phyloP scores from a whole-genome alignment of 2,888 invertebrate genomes.

The Platycheirus rosarum region DNA sequence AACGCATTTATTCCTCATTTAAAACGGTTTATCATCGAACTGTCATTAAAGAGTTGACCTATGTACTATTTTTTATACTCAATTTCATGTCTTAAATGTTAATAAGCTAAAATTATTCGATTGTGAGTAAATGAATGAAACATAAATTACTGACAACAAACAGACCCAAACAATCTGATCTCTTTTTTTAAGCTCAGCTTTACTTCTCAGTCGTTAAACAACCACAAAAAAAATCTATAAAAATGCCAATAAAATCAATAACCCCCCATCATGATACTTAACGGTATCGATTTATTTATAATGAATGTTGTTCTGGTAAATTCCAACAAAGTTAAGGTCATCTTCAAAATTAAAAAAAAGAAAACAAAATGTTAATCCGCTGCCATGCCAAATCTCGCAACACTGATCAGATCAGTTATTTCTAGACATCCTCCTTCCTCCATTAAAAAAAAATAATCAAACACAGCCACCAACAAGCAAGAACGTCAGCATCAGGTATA shows the following conservation, averaged over 20 bases:
- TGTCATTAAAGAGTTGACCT: too few species aligned
- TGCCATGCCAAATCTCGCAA: neutral
- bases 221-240: neutral
- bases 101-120: too few species aligned
- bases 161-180: neutral
- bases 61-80: too few species aligned
- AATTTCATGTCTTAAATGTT: too few species aligned
- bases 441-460: slow-evolving; percentile 13
- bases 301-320: slow-evolving; percentile 10
- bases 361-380: neutral
- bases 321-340: slow-evolving; percentile 44
- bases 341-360: slow-evolving; percentile 1
- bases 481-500: slow-evolving; percentile 21
- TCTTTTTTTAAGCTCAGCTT: neutral
- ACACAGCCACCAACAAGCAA: slow-evolving; percentile 13
- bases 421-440: slow-evolving; percentile 28
- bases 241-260: slow-evolving; percentile 5
- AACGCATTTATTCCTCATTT: too few species aligned
- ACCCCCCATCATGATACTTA: slow-evolving; percentile 6
- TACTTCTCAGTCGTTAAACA: neutral
- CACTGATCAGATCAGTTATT: slow-evolving; percentile 9
- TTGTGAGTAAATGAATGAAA: too few species aligned
- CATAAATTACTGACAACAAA: neutral
- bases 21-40: too few species aligned
- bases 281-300: slow-evolving; percentile 20